phyloP scores from a whole-genome alignment of 2,113 vertebrate species.

The Pica pica region DNA sequence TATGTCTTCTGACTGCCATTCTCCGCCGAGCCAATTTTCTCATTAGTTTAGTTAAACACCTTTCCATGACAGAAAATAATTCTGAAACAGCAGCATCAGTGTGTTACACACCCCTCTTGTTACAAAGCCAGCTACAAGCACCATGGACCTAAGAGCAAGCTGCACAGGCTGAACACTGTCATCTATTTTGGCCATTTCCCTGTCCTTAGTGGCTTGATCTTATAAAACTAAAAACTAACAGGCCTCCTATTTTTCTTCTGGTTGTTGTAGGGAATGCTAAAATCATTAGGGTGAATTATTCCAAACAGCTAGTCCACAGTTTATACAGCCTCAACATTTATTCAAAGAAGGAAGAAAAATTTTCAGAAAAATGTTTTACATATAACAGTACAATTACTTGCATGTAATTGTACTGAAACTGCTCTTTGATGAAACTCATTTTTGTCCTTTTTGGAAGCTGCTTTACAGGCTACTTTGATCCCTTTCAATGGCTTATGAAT shows the following conservation, averaged over 20 bases:
- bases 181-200: neutral
- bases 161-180: neutral
- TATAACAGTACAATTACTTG: neutral
- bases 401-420: neutral
- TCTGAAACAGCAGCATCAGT: neutral
- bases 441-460: neutral
- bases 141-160: neutral
- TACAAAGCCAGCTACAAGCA: neutral
- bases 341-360: neutral
- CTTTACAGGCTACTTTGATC: neutral
- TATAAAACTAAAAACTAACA: neutral
- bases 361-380: neutral
- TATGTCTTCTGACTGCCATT: conserved; percentile 9
- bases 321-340: neutral
- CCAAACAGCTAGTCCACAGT: neutral
- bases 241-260: neutral
- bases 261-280: neutral
- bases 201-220: neutral
- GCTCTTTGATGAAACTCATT: neutral
- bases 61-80: neutral
- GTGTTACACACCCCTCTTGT: neutral
- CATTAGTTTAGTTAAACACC: conserved; percentile 42
- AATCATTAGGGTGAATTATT: neutral
- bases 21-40: conserved; percentile 14
- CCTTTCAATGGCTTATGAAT: neutral